Base-by-base conservation (phyloP, 2,888 invertebrate species). In the Chrysolina oricalcia region DNA sequence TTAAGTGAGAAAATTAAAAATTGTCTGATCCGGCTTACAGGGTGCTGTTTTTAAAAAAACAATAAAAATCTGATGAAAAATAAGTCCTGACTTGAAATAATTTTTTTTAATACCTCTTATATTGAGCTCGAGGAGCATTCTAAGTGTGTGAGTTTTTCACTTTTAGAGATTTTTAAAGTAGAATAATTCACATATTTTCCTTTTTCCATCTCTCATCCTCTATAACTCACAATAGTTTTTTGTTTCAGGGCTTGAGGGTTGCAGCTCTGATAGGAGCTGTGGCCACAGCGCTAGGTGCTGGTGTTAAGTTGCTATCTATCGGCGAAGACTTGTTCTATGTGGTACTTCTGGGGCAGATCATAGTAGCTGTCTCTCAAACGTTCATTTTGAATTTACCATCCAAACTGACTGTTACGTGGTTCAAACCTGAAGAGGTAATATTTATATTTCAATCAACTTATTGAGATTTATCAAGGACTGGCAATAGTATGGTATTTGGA, bases 401-500 rank as follows among this genome's bases (percentile, higher is more conserved):
- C 0, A 90, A 94, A 69, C 90, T 98, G 80, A 98, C 98, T 0
- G 97, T 98, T 0, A 96, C 97, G 48, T 99, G 98, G 98, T 99
- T 99, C 87, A 97, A 98, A 3, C 94, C 96, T 0, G 94, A 96
- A 85, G 96, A 98, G 90, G 97, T 98, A 35, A 97, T 97, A 72
- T 62, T n/a, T 53, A 40, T 10, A 40, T 5, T 40, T 40, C 40
- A 40, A 43, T 27, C 5, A 5, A 27, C 2, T 27, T 27, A 27
- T 27, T 27, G 27, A 27, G 2, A 27, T 27, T 27, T 5, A 27
- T 3, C 27, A 27, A 27, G 27, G 27, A 27, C 27, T 27, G 27
- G 5, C 27, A 3, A 27, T 27, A 27, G 27, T 2, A 27, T 27
- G 27, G 27, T 27, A 27, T 27, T 27, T 27, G 27, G 27, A 27